These are phyloP conservation scores for Drosophila chauvacae DNA, from an alignment of 1,140 invertebrate species.

Conservation along the genomic window DNA sequence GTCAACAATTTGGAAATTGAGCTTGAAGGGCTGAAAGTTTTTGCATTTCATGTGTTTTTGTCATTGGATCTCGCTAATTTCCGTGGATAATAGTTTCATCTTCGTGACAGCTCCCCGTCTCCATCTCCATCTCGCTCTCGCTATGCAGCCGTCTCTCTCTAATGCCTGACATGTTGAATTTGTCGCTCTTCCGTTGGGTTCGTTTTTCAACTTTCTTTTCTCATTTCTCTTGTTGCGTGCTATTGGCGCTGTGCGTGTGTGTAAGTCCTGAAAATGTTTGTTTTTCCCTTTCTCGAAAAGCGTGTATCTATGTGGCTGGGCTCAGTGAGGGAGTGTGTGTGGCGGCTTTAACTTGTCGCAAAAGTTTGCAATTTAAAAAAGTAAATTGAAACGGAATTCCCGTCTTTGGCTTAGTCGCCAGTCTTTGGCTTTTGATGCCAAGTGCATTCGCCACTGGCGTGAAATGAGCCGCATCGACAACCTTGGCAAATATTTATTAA, in stretches of 20 bases:
- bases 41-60: conserved; percentile 77
- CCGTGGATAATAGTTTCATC: conserved; percentile 80
- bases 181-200: conserved; percentile 60
- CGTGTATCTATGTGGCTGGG: not conserved
- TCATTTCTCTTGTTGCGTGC: conserved; percentile 70
- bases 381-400: conserved; percentile 69
- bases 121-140: not conserved
- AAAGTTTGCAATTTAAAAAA: conserved; percentile 54
- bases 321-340: conserved; percentile 3
- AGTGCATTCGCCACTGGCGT: conserved; percentile 46
- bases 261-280: conserved; percentile 25
- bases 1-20: conserved; percentile 75
- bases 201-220: conserved; percentile 58
- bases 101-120: conserved; percentile 54
- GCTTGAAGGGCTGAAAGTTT: conserved; percentile 68
- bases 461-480: conserved; percentile 56
- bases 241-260: conserved; percentile 60
- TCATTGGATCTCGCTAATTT: conserved; percentile 73
- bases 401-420: conserved; percentile 18
- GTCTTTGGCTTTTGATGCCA: conserved; percentile 25
- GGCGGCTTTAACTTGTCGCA: conserved; percentile 66
- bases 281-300: conserved; percentile 30
- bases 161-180: conserved; percentile 72
- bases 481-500: not conserved
- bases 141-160: conserved; percentile 7